Base-by-base conservation (phyloP, 1,140 invertebrate species). In the Drosophila biarmipes region DNA sequence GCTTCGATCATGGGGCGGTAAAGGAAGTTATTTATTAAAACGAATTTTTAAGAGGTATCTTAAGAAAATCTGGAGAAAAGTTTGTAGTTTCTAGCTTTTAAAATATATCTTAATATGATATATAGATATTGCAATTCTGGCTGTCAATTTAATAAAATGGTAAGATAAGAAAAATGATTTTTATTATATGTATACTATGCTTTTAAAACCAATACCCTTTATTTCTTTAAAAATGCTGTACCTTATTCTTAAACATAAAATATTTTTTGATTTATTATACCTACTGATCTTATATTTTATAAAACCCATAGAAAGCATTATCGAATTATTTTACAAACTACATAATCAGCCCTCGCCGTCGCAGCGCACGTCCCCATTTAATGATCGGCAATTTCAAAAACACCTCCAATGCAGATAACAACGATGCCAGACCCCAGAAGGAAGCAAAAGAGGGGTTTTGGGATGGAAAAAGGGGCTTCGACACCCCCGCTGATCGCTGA, bases 381-480 rank as follows among this genome's bases (percentile, higher is more conserved):
- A 89, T 89, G 84, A 89, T 89, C 76, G 84, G 84, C 79, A 89
- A 89, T 89, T 89, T 89, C 79, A 80, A 80, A 85, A 89, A 89
- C 84, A 87, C 84, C 84, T 80, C 68, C 66, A 89, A 86, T 42
- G 73, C 57, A 42, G 64, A 73, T 77, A 85, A 80, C 67, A 64
- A 77, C 69, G 58, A 62, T 48, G 21, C 38, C 34, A 24, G 29
- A 34, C 34, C 48, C 34, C 34, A 66, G 35, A 48, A 45, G 40
- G 17, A 14, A 29, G 57, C 35, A 29, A 24, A 48, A 34, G 46
- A 35, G 45, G 42, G 62, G 4, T 21, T 40, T 55, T 35, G 15
- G 35, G 10, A 31, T 10, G 53, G n/a, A 24, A 35, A 48, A 52
- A 8, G 57, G 42, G 48, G 58, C 71, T 24, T 35, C 55, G 49